These are phyloP conservation scores for Chrysolina oricalcia DNA, from an alignment of 2,888 invertebrate genomes.

Conservation along the genomic window DNA sequence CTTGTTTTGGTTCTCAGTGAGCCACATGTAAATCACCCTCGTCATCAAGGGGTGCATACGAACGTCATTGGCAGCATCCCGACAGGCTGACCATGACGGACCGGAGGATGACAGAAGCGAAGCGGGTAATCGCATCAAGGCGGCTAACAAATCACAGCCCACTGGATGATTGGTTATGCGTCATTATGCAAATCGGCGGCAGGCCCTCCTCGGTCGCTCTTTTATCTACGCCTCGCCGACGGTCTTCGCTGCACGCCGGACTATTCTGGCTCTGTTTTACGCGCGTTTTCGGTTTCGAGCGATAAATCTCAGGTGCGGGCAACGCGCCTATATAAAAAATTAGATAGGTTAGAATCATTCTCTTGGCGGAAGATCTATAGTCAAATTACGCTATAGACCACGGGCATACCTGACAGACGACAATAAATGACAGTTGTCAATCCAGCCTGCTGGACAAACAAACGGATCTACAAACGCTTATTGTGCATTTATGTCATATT, in stretches of 20 bases:
- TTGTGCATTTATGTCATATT: too few species aligned
- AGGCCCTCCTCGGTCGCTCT: slow-evolving; percentile 27
- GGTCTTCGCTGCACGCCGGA: not conserved
- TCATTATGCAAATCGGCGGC: slow-evolving; percentile 52
- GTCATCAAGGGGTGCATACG: not conserved
- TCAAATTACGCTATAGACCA: too few species aligned
- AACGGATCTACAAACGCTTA: too few species aligned
- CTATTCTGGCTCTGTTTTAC: not conserved
- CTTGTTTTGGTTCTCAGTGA: too few species aligned
- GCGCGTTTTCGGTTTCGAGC: not conserved
- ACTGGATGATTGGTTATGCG: slow-evolving; percentile 58
- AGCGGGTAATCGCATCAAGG: slow-evolving; percentile 59
- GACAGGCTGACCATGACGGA: not conserved
- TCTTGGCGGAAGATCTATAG: too few species aligned
- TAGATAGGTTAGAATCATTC: too few species aligned
- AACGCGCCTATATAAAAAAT: too few species aligned
- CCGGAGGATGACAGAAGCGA: slow-evolving; percentile 51
- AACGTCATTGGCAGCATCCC: not conserved
- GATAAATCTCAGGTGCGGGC: not conserved
- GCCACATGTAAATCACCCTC: too few species aligned
- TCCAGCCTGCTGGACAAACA: too few species aligned
- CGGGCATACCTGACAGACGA: too few species aligned
- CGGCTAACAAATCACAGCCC: slow-evolving; percentile 58
- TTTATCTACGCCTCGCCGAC: slow-evolving; percentile 25
- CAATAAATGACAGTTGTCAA: too few species aligned